Evolutionary conservation across 2,888 invertebrate species (phyloP).

Genomic region (Apantesis nais): DNA sequence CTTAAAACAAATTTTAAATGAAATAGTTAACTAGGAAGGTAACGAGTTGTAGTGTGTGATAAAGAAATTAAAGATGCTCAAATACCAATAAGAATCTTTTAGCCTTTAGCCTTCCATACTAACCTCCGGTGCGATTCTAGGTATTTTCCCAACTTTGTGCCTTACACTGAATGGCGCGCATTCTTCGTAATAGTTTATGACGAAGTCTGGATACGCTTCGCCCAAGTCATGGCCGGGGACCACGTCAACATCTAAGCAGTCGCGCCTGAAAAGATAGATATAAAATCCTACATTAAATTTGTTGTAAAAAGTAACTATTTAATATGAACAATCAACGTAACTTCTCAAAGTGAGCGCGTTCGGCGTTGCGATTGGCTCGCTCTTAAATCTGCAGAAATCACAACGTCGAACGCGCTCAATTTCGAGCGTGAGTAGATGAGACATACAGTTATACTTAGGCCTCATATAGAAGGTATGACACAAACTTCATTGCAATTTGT

Average conservation of each 20-base stretch:
- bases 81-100: background rate
- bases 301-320: background rate
- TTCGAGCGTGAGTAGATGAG: no score
- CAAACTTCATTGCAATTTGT: no score
- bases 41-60: background rate
- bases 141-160: constrained; percentile 65
- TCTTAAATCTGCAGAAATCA: no score
- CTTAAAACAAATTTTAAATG: background rate
- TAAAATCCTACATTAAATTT: background rate
- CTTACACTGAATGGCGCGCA: constrained; percentile 78
- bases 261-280: constrained; percentile 68
- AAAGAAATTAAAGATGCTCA: background rate
- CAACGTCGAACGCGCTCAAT: no score
- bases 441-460: no score
- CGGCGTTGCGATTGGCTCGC: no score
- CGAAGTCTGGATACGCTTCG: constrained; percentile 86
- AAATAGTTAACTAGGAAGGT: background rate
- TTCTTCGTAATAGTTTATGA: constrained; percentile 87
- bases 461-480: no score
- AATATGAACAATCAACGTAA: no score
- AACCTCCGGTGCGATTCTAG: constrained; percentile 74
- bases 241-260: constrained; percentile 88
- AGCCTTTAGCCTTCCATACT: background rate
- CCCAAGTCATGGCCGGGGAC: constrained; percentile 87
- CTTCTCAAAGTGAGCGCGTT: no score